phyloP scores from a whole-genome alignment of 2,797 vertebrate species.

The Pampus argenteus region DNA sequence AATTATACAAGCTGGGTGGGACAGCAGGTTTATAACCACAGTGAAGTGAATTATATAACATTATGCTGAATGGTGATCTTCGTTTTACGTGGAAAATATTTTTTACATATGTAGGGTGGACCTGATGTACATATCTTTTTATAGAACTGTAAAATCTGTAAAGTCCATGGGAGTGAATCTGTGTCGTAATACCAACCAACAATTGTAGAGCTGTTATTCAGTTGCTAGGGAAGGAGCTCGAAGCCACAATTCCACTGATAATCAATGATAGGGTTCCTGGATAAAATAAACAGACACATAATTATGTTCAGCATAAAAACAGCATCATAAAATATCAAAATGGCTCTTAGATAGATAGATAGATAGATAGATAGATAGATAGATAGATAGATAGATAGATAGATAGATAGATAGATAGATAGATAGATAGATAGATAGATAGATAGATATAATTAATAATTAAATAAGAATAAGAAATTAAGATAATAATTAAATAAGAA shows the following conservation, averaged over 20 bases:
- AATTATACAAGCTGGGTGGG: conserved; percentile 1
- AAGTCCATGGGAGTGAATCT: conserved; percentile 9
- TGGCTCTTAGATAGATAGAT: too few species aligned
- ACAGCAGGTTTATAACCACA: background rate
- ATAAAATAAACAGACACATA: conserved; percentile 1
- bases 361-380: too few species aligned
- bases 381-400: too few species aligned
- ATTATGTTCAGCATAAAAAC: conserved; percentile 2
- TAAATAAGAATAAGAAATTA: too few species aligned
- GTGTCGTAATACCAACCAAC: background rate
- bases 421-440: too few species aligned
- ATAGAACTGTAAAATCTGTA: conserved; percentile 17
- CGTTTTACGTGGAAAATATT: conserved; percentile 2
- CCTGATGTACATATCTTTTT: background rate
- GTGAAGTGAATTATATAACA: background rate
- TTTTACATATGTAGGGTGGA: conserved; percentile 1
- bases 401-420: too few species aligned
- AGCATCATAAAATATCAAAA: background rate
- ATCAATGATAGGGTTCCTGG: background rate
- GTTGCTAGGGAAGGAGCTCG: background rate
- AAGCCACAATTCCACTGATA: background rate
- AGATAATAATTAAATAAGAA: too few species aligned
- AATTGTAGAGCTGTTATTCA: background rate
- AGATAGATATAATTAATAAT: too few species aligned
- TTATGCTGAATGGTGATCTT: background rate